phyloP scores from a whole-genome alignment of 2,888 invertebrate species.

The Scaptomyza polygonia region DNA sequence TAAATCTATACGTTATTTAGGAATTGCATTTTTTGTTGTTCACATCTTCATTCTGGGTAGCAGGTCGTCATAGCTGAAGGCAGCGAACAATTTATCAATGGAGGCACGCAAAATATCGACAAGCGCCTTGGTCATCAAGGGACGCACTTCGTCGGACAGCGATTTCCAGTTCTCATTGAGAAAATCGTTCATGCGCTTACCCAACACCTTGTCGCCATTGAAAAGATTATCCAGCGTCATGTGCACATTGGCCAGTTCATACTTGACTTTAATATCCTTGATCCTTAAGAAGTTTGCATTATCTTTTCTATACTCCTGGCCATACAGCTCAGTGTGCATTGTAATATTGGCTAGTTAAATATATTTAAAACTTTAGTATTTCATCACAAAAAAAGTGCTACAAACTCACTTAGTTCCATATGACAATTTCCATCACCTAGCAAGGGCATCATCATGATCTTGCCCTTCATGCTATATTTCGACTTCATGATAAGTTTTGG shows the following conservation, averaged over 20 bases:
- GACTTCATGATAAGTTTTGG: constrained; percentile 88
- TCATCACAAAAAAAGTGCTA: not conserved
- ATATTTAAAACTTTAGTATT: not conserved
- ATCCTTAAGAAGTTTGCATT: constrained; percentile 86
- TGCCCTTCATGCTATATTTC: constrained; percentile 88
- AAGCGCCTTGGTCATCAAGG: constrained; percentile 88
- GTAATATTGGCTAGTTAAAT: constrained; percentile 88
- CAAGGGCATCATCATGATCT: constrained; percentile 90
- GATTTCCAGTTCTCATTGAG: constrained; percentile 91
- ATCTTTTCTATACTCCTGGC: constrained; percentile 86
- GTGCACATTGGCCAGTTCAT: constrained; percentile 88
- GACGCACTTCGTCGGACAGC: constrained; percentile 89
- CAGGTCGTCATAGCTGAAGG: constrained; percentile 86
- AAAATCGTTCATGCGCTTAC: constrained; percentile 90
- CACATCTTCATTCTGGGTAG: constrained; percentile 82
- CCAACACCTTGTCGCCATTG: constrained; percentile 89
- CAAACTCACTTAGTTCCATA: constrained; percentile 89
- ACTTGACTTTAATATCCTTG: constrained; percentile 87
- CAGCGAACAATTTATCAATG: constrained; percentile 87
- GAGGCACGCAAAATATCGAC: constrained; percentile 86
- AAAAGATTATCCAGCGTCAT: constrained; percentile 90
- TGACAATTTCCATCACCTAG: constrained; percentile 88
- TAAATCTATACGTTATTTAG: constrained; percentile 36
- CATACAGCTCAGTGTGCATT: constrained; percentile 86
- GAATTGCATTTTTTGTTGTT: not conserved